phyloP scores from a whole-genome alignment of 2,888 invertebrate genomes.

The Parasteatoda lunata region DNA sequence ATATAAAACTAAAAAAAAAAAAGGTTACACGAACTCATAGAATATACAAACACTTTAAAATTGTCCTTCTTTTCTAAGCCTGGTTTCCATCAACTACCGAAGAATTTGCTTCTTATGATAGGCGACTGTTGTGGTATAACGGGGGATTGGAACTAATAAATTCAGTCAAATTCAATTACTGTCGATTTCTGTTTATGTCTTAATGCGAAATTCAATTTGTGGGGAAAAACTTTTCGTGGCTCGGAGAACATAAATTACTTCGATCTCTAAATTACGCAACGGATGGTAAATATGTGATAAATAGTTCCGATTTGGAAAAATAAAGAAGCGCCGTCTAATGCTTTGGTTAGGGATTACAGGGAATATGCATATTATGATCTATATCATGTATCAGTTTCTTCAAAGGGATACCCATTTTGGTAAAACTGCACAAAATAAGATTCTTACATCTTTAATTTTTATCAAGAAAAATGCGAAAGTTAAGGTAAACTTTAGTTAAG shows the following conservation, averaged over 20 bases:
- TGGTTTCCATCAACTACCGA: not conserved
- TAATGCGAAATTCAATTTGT: constrained; percentile 65
- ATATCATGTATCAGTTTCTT: too few relatives aligned
- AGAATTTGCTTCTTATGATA: constrained; percentile 42
- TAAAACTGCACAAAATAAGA: too few relatives aligned
- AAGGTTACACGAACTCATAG: constrained; percentile 3
- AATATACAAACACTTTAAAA: constrained; percentile 45
- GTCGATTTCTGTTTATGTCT: constrained; percentile 66
- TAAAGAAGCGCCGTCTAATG: constrained; percentile 25
- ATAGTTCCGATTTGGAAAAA: constrained; percentile 36
- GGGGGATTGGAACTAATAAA: constrained; percentile 47
- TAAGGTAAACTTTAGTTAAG: too few relatives aligned
- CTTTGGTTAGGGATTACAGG: constrained; percentile 8
- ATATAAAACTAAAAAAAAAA: too few relatives aligned
- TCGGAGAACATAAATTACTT: constrained; percentile 45
- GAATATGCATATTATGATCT: not conserved
- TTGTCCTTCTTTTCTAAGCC: constrained; percentile 9
- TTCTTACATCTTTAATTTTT: too few relatives aligned
- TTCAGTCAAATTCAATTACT: constrained; percentile 65
- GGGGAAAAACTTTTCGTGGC: constrained; percentile 29
- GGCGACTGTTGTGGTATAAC: not conserved
- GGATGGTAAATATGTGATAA: constrained; percentile 39
- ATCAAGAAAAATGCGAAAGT: too few relatives aligned
- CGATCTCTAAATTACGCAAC: constrained; percentile 27
- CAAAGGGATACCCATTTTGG: too few relatives aligned